Evolutionary conservation across 2,888 invertebrate genomes (phyloP), one percentile per base, ranked within the genome.

Genomic region (Steinernema hermaphroditum): DNA sequence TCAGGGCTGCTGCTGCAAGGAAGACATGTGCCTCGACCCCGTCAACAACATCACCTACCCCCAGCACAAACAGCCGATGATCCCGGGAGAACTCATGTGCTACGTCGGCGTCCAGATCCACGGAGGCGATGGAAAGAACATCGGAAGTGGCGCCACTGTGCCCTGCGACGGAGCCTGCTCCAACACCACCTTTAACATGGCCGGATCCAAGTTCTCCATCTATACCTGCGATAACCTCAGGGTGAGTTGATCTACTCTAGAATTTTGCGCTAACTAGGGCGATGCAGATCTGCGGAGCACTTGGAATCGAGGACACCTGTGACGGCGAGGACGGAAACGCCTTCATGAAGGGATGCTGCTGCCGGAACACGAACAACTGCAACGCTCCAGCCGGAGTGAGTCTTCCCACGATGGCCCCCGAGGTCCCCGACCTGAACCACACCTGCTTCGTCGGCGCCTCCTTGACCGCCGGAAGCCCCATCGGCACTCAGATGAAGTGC

Each of bases 181-280:
- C 49, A 69, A 68, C 37, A 72, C 72, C 29, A 68, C 49, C 44
- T 0, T 69, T 19, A 54, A 14, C 24, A 27, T 54, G n/a, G 14
- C 6, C 24, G 50, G 19, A 49, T 37, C 34, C 16, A 72, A 72
- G 22, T 72, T 68, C 69, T 32, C 41, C 22, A 46, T 72, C 14
- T 72, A 72, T 49, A 68, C 54, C 1, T 72, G 72, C 49, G 72
- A 72, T 44, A 16, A 37, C n/a, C 69, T 68, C 16, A 34, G 68
- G 29, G 50, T 72, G 34, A 29, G 62, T 62, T 62, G 2, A 62
- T 4, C 12, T n/a, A 19, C 14, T n/a, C 34, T 37, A 12, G 8
- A 37, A 49, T 14, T 69, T 8, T 24, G 68, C 49, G 27, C 44
- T 22, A 50, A 19, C 50, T 19, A 70, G 22, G 29, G 4, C 34